Evolutionary conservation across 1,140 invertebrate genomes (phyloP).

Genomic region (Eueides isabella): DNA sequence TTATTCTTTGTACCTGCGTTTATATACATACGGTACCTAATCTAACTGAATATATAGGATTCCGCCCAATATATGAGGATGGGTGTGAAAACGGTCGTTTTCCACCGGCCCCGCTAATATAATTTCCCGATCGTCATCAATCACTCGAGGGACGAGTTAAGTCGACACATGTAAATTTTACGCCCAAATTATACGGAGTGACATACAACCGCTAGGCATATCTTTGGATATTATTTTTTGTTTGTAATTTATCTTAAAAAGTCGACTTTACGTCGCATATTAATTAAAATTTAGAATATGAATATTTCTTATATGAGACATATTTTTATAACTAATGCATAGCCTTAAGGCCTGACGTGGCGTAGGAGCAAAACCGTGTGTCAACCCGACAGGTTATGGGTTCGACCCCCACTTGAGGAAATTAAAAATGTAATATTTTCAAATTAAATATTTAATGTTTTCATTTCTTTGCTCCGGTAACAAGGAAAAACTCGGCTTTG

Average conservation of each 20-base stretch:
- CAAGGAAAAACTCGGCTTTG: too few species aligned
- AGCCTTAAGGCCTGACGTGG: too few species aligned
- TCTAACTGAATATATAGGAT: constrained; percentile 21
- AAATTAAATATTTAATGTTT: too few species aligned
- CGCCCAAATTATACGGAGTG: constrained; percentile 64
- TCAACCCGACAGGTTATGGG: too few species aligned
- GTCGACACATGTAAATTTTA: constrained; percentile 79
- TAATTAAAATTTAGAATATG: too few species aligned
- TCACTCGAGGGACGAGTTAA: constrained; percentile 71
- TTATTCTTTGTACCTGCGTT: too few species aligned
- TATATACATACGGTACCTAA: not conserved
- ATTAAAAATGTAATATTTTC: too few species aligned
- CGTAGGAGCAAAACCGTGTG: too few species aligned
- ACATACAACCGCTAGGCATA: constrained; percentile 17
- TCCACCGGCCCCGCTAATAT: constrained; percentile 60
- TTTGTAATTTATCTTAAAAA: not conserved
- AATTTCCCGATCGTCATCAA: constrained; percentile 73
- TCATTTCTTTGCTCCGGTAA: too few species aligned
- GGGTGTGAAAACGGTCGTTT: constrained; percentile 41
- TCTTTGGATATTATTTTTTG: not conserved
- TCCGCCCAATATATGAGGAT: constrained; percentile 18
- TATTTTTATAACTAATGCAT: too few species aligned
- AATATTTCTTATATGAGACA: too few species aligned
- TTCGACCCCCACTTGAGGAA: too few species aligned
- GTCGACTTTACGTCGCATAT: not conserved